Evolutionary conservation across 92 coral and sea anemone species (phyloP).

Genomic region (Parazoanthus swiftii): DNA sequence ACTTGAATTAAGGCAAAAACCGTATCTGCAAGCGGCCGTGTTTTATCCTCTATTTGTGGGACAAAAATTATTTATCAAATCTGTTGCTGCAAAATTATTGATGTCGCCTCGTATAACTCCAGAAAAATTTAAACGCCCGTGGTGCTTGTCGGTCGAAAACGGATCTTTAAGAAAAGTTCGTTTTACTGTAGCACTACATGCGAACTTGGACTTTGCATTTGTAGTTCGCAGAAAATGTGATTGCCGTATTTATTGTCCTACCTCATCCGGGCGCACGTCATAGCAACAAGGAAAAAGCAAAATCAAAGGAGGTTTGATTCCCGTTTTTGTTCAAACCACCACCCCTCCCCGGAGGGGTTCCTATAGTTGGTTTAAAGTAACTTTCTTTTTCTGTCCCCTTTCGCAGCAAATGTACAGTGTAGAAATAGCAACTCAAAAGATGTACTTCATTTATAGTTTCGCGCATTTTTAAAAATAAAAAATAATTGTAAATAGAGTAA

Average conservation of each 20-base stretch:
- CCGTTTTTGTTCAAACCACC: too few relatives aligned
- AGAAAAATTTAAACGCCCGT: too few relatives aligned
- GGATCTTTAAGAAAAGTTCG: not conserved
- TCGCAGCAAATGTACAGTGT: not conserved
- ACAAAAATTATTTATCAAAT: too few relatives aligned
- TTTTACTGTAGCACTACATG: not conserved
- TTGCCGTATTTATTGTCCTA: constrained; percentile 6
- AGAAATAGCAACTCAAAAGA: not conserved
- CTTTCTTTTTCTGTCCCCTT: not conserved
- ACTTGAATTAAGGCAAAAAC: too few relatives aligned
- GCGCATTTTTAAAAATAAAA: not conserved
- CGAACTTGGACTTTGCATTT: not conserved
- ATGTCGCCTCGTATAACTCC: too few relatives aligned
- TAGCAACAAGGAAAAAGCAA: not conserved
- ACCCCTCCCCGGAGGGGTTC: not conserved
- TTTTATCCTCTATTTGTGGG: too few relatives aligned
- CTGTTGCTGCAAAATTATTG: too few relatives aligned
- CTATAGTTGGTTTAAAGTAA: not conserved
- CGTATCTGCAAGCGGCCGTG: too few relatives aligned
- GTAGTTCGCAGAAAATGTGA: not conserved
- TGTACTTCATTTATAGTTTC: not conserved
- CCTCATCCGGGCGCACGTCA: not conserved
- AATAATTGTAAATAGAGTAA: constrained; percentile 19
- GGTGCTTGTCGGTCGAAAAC: not conserved
- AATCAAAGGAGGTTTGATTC: not conserved